A percentile compares a stretch with the other conserved stretches of the same genome.
Conservation (phyloP, 2,888 invertebrate genomes). For the Pyrocoelia pectoralis region DNA sequence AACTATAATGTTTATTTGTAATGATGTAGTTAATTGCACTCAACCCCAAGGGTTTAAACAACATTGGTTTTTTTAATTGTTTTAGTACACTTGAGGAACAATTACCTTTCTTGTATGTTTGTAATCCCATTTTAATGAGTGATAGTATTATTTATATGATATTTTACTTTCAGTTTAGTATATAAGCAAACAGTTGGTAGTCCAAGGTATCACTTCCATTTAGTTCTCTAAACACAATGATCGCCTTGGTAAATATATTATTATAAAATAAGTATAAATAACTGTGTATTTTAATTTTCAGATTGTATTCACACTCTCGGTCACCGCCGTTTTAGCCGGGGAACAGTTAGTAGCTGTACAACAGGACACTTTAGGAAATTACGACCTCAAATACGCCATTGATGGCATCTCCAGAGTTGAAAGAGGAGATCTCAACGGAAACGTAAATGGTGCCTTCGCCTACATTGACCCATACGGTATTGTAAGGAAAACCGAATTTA, state of each 20-base stretch:
- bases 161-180: not conserved
- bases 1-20: no score
- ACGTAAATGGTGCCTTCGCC: slow-evolving; percentile 41
- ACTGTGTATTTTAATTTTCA: slow-evolving; percentile 7
- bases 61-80: no score
- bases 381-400: slow-evolving; percentile 39
- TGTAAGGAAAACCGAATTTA: slow-evolving; percentile 37
- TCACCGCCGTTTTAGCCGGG: slow-evolving; percentile 24
- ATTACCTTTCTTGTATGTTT: not conserved
- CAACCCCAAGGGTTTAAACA: no score
- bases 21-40: no score
- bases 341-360: slow-evolving; percentile 35
- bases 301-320: slow-evolving; percentile 18
- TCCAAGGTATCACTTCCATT: not conserved
- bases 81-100: no score
- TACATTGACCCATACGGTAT: slow-evolving; percentile 42
- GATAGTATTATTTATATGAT: not conserved
- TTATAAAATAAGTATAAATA: not conserved
- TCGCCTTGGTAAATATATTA: not conserved
- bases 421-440: slow-evolving; percentile 38
- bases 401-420: slow-evolving; percentile 42
- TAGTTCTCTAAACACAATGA: slow-evolving; percentile 1
- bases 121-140: not conserved
- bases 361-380: slow-evolving; percentile 45
- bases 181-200: not conserved